Evolutionary conservation across 2,113 vertebrate genomes (phyloP).

Genomic region (Thalassarche chlororhynchos): DNA sequence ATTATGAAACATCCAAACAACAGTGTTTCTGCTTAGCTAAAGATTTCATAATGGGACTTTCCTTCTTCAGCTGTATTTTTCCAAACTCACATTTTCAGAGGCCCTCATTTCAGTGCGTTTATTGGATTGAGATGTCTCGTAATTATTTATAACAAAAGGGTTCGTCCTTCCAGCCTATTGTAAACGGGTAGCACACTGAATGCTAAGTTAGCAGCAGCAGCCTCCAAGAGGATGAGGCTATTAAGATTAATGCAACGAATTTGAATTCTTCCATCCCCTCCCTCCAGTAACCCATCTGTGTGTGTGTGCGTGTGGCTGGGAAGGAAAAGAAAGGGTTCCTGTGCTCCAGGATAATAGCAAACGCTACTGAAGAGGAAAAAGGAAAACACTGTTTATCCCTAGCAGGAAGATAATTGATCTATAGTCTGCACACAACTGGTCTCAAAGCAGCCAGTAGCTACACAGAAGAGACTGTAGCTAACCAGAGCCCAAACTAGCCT

Average conservation of each 20-base stretch:
- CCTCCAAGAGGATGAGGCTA: background rate
- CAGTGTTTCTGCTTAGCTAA: background rate
- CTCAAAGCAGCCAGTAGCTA: constrained; percentile 53
- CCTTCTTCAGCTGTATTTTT: constrained; percentile 50
- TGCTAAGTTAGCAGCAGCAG: background rate
- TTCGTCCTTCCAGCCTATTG: background rate
- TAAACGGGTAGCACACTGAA: background rate
- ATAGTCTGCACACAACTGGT: constrained; percentile 42
- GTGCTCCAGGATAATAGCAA: constrained; percentile 9
- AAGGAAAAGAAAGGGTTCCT: constrained; percentile 15
- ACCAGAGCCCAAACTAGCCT: constrained; percentile 14
- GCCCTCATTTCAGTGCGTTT: background rate
- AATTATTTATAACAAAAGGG: constrained; percentile 24
- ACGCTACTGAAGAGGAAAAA: constrained; percentile 28
- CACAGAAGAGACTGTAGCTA: background rate
- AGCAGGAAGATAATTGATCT: constrained; percentile 67
- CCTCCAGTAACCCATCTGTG: background rate
- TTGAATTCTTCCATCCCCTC: background rate
- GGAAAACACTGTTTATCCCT: constrained; percentile 48
- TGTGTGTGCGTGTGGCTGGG: background rate
- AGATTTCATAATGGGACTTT: constrained; percentile 46
- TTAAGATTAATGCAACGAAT: constrained; percentile 29
- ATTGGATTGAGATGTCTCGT: constrained; percentile 20
- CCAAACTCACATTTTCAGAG: background rate
- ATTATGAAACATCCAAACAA: background rate